Evolutionary conservation across 2,888 invertebrate species (phyloP), one percentile per base, ranked within the genome.

Genomic region (Belgica antarctica): DNA sequence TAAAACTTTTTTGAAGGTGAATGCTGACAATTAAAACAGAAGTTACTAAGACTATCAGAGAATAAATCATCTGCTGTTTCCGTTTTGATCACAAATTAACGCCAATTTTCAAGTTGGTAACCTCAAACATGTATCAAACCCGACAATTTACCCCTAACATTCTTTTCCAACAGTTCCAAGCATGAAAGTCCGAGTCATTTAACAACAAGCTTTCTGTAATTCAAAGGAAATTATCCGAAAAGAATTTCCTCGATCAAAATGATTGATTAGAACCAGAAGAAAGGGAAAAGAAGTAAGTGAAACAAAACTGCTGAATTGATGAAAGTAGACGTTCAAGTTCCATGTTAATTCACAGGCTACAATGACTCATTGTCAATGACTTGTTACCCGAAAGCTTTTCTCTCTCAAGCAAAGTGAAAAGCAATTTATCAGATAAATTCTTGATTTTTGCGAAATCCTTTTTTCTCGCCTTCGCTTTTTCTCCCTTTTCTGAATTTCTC

Each of bases 351-450:
- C 52, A 12, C n/a, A n/a, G n/a, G n/a, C 17, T 22, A 12, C 52
- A 15, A 41, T n/a, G 52, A 52, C 8, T 22, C 8, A 52, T 8
- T 3, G 5, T 22, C 52, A 52, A 52, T 52, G 52, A 22, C 52
- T 52, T 52, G 12, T 52, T 52, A 52, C 52, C 52, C 22, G 22
- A 52, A 22, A 52, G 52, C 7, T 17, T 12, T 41, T 41, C 41
- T 34, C 34, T 34, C n/a, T n/a, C n/a, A n/a, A n/a, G 34, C 34
- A 34, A 7, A n/a, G 41, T 41, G 41, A 41, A 52, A 52, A 12
- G 19, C 52, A 52, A 52, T 52, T 52, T 52, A 52, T 52, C 52
- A 17, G 19, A 52, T 52, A 52, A 52, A 19, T n/a, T 52, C n/a
- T 52, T 17, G 22, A n/a, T n/a, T n/a, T n/a, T n/a, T n/a, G n/a